Base-by-base conservation (phyloP, 2,888 invertebrate genomes). In the Callyntrura sp. region DNA sequence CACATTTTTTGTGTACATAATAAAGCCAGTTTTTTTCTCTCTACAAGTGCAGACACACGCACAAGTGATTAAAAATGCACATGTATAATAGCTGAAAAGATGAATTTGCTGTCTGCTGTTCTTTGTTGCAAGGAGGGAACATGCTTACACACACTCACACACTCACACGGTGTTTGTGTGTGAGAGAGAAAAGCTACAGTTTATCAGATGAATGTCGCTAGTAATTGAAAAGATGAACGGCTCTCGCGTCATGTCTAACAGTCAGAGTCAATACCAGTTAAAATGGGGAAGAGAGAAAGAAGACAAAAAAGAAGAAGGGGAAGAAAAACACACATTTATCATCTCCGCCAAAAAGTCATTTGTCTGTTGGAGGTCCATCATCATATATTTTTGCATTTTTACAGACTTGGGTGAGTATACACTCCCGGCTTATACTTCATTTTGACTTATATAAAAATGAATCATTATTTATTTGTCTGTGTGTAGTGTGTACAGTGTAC, bases 301-400 rank as follows among this genome's bases (percentile, higher is more conserved):
- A 35, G 35, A 4, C 3, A 35, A 35, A 35, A 35, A 35, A 35
- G 6, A 35, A 35, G 6, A 6, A 35, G 6, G 35, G 35, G 35
- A 6, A 35, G 35, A 35, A 55, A 78, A 78, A 78, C 28, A 57
- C 57, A 35, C 57, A 78, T 78, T 78, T 57, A 78, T 78, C 78
- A 78, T 78, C 73, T 73, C 73, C n/a, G 70, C 70, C 70, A 70
- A 70, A 70, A 70, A 70, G 70, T 45, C 70, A 78, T 78, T 78
- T 78, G 78, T 78, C 81, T 81, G 81, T 60, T 81, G 62, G 43
- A 60, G 62, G 81, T 81, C 81, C 48, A 6, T 35, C 35, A 35
- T 35, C 35, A 35, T 35, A 35, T 35, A 35, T 35, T 35, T 35
- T 35, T 35, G 35, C 35, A 35, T 35, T 65, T 14, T 11, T 70